Base-by-base conservation (phyloP, 2,113 vertebrate genomes). In the Odontophorus gujanensis region DNA sequence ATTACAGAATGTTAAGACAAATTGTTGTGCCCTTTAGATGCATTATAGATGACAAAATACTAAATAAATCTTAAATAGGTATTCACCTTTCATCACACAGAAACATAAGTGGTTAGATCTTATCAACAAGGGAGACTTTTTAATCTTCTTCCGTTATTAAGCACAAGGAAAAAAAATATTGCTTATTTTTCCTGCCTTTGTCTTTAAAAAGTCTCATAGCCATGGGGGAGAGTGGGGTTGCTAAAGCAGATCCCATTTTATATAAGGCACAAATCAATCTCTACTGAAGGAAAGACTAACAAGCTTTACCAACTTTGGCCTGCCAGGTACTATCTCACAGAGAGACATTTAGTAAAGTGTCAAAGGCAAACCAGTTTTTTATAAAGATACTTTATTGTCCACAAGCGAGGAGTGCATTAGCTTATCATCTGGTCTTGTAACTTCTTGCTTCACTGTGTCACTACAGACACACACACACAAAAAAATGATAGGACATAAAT, bases 21-120 rank as follows among this genome's bases (percentile, higher is more conserved):
- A 97, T 96, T 95, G 92, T 90, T 92, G 68, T 92, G 91, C 82
- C 94, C 96, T 96, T 96, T 95, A 87, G 85, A 96, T 95, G 97
- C 94, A 97, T 96, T 95, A 94, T 26, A 75, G 82, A 94, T 93
- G 76, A 96, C 91, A 96, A 94, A 93, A 96, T 84, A 90, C 74
- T 82, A 95, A 96, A 96, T 93, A 94, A 96, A 96, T 96, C 95
- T 96, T 94, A 95, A 94, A 72, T 76, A 93, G 89, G 77, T 89
- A 82, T 96, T 96, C 94, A 92, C 89, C 91, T 96, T 96, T 94
- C 77, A 96, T 96, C 85, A 92, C n/a, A 65, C 17, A 92, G 65
- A 51, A 88, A 86, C 92, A 72, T 48, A 95, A 93, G 91, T 78
- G 84, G 79, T 82, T 96, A 94, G 85, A 86, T 85, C 61, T 95